Percentiles rank a stretch among this genome's conserved stretches.
phyloP scores from a whole-genome alignment of 2,888 invertebrate species.

The Leptopterna dolabrata region DNA sequence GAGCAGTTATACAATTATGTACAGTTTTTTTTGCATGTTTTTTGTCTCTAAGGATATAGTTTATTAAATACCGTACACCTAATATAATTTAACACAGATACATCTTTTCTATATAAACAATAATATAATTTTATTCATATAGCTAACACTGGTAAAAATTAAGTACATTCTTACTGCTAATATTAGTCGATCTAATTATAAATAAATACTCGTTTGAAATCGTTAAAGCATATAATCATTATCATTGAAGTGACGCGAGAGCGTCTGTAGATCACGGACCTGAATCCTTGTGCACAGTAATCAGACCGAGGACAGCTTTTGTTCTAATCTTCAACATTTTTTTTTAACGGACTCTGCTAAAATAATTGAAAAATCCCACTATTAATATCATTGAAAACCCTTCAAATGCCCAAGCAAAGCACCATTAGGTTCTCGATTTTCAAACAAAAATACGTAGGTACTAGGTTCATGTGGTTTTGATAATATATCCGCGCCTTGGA shows the following conservation, averaged over 20 bases:
- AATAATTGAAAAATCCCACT: not conserved
- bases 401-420: not conserved
- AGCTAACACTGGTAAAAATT: slow-evolving; percentile 60
- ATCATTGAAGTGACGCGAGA: slow-evolving; percentile 13
- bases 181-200: slow-evolving; percentile 56
- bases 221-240: slow-evolving; percentile 43
- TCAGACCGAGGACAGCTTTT: slow-evolving; percentile 47
- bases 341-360: not conserved
- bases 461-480: not conserved
- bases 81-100: slow-evolving; percentile 60
- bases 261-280: not conserved
- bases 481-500: not conserved
- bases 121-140: slow-evolving; percentile 53
- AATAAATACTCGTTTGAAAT: slow-evolving; percentile 49
- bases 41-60: slow-evolving; percentile 32
- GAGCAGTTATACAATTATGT: slow-evolving; percentile 53
- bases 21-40: slow-evolving; percentile 32
- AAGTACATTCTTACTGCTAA: slow-evolving; percentile 56
- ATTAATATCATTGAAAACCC: not conserved
- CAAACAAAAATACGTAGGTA: not conserved
- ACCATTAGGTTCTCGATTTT: slow-evolving; percentile 3
- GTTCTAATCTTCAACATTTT: not conserved
- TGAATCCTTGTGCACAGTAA: not conserved
- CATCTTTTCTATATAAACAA: slow-evolving; percentile 57
- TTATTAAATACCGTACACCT: slow-evolving; percentile 57